Evolutionary conservation across 35 echinoderm and acorn worm species (phyloP), one percentile per base, ranked within the genome.

Genomic region (Lytechinus variegatus): DNA sequence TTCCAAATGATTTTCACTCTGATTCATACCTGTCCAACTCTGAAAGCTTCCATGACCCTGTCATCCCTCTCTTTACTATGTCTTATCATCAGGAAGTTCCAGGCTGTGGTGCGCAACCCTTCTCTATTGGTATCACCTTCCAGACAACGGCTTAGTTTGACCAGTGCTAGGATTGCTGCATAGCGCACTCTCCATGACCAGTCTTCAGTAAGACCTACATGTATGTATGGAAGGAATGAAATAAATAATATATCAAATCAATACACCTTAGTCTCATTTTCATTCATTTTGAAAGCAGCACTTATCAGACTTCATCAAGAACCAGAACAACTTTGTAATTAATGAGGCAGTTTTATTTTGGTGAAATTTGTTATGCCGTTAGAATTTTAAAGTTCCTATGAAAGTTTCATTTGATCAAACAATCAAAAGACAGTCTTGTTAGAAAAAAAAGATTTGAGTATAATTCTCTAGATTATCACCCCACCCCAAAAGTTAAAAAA

Each of bases 161-260:
- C 95, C 58, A 99, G 92, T 71, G 97, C 98, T 54, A 97, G 89
- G 51, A 99, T 96, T 54, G 98, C 98, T 28, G 96, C 95, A 89
- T 98, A 99, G 12, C 98, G 95, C 28, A 99, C 79, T 27, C 96
- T 93, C 98, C 98, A 99, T 89, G 97, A 95, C 98, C 97, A 98
- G 56, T 98, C 95, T 28, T 56, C 54, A 27, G 11, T 86, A 13
- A 61, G 95, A 54, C 88, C 88, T 90, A 24, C 57, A 60, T 60
- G 57, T 9, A 6, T 58, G 13, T 58, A 58, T 58, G 56, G 66
- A 24, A 79, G n/a, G 19, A 79, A 79, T 14, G 6, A 79, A 0
- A 79, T 3, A 79, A 4, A 79, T 3, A 79, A 79, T 79, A 79
- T 79, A 7, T 79, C 14, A 9, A 58, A 58, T 58, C 56, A 58